Evolutionary conservation across 1,140 invertebrate genomes (phyloP).

Genomic region (Eriocheir sinensis): DNA sequence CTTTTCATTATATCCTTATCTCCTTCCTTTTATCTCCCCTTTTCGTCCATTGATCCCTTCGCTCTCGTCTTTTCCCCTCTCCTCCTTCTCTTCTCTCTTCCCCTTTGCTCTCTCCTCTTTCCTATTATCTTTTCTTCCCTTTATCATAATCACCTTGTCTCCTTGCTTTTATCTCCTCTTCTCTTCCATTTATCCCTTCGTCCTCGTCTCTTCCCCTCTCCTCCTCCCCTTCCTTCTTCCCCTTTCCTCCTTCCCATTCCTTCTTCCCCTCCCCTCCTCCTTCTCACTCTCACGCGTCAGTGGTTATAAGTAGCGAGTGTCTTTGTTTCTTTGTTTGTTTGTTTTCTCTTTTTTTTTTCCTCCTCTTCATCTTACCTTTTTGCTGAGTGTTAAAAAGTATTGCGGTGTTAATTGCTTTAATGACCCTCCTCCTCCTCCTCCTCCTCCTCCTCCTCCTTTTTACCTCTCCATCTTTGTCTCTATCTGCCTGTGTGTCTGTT

Average conservation of each 20-base stretch:
- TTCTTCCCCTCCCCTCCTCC: constrained; percentile 19
- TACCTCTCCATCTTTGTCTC: no score
- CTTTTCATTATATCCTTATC: no score
- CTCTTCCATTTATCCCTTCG: not conserved
- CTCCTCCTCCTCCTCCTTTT: not conserved
- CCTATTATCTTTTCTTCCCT: not conserved
- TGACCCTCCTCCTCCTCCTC: not conserved
- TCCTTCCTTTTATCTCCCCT: no score
- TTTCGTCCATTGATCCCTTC: no score
- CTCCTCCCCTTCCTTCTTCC: not conserved
- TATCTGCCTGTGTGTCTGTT: no score
- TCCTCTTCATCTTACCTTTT: not conserved
- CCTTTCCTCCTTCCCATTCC: constrained; percentile 20
- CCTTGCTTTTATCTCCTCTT: not conserved
- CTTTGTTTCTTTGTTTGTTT: no score
- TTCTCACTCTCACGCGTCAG: no score
- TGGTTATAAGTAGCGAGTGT: no score
- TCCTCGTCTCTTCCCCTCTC: not conserved
- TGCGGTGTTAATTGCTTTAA: not conserved
- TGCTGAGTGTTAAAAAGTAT: constrained; percentile 3
- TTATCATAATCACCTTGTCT: no score
- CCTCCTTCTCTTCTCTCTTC: no score
- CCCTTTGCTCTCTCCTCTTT: not conserved
- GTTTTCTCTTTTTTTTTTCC: constrained; percentile 25
- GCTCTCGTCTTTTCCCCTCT: no score